Base-by-base conservation (phyloP, 1,140 invertebrate genomes). In the Formica selysi region DNA sequence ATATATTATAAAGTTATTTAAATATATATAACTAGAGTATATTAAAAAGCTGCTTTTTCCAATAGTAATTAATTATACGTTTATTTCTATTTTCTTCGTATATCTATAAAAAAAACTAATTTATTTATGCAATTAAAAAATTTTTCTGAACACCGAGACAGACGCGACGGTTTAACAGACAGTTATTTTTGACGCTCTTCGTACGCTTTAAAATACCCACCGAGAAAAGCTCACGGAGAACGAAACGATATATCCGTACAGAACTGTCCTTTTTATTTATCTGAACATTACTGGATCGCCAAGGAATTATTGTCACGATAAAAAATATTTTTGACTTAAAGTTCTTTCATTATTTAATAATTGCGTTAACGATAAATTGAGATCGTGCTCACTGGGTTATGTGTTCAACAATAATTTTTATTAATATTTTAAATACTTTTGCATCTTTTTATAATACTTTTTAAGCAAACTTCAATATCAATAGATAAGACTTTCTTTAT, bases 151-250 rank as follows among this genome's bases (percentile, higher is more conserved):
- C 36, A 13, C 54, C 68, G 68, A 57, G 41, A 22, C 68, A 26
- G 5, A 59, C 54, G 13, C 11, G 68, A 83, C 79, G 68, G 41
- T 59, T 62, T 83, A 29, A 83, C 38, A 83, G 68, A 32, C 16
- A 36, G 22, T 51, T 81, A 70, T 81, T 51, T 51, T 71, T 61
- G 65, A 81, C 65, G 78, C 79, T 83, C 68, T 73, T 83, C 54
- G 73, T 83, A 83, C 68, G 79, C 54, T 74, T 44, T 36, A 61
- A 73, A 74, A 83, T 29, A 73, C 70, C 32, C 54, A 73, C 38
- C 38, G 67, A 67, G 44, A 74, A 83, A 74, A 73, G 54, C 38
- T 73, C 29, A 59, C 44, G 38, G 19, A 59, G 26, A 38, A 73
- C 61, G 26, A 54, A 61, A 61, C 51, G 38, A 59, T 73, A 16